phyloP scores from a whole-genome alignment of 2,888 invertebrate species.

The Stratiomys singularior region DNA sequence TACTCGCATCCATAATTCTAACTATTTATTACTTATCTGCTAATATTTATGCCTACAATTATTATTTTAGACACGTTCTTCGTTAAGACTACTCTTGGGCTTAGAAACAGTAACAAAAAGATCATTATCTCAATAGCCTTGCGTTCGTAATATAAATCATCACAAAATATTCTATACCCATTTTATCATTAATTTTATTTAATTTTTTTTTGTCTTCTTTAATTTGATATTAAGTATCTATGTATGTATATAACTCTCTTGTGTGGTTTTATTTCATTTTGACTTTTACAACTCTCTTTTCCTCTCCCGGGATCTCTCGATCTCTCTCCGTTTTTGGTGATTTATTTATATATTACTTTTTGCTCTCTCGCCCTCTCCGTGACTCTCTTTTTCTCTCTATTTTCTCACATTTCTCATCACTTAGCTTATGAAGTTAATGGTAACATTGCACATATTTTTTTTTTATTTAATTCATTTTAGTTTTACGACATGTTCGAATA shows the following conservation, averaged over 20 bases:
- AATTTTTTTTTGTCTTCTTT: constrained; percentile 10
- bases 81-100: constrained; percentile 30
- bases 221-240: neutral
- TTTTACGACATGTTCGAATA: constrained; percentile 49
- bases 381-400: neutral
- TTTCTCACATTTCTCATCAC: neutral
- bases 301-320: no score
- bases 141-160: constrained; percentile 41
- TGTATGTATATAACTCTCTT: neutral
- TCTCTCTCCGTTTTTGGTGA: no score
- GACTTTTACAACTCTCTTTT: no score
- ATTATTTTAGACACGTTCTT: constrained; percentile 31
- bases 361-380: neutral
- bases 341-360: neutral
- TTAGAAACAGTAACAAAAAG: constrained; percentile 42
- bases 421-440: constrained; percentile 39
- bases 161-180: constrained; percentile 44
- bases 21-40: constrained; percentile 3
- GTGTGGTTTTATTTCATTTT: no score
- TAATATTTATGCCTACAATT: constrained; percentile 12
- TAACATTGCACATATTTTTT: constrained; percentile 38
- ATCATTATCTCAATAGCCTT: constrained; percentile 35
- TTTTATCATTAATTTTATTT: constrained; percentile 6
- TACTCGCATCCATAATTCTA: constrained; percentile 43
- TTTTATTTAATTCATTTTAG: constrained; percentile 48